These are phyloP conservation scores for Phrixothrix hirtus DNA, from an alignment of 2,888 invertebrate genomes.

Conservation along the genomic window DNA sequence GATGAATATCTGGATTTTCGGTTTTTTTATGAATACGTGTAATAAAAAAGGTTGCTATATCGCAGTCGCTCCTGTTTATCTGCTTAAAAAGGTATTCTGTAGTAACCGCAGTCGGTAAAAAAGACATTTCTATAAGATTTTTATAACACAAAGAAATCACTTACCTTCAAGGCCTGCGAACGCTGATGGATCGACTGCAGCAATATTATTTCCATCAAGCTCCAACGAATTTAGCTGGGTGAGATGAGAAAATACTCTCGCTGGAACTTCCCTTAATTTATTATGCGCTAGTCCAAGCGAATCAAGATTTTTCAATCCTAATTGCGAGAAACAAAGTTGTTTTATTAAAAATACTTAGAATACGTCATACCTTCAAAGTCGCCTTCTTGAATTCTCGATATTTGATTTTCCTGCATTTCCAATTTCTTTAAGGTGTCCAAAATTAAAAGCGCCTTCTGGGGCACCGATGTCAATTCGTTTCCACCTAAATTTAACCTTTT, in stretches of 20 bases:
- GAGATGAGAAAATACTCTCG: conserved; percentile 81
- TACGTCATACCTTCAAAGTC: conserved; percentile 91
- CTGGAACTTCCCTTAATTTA: conserved; percentile 75
- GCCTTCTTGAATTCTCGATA: conserved; percentile 75
- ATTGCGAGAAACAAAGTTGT: conserved; percentile 34
- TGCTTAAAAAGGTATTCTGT: not conserved
- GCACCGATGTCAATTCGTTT: conserved; percentile 76
- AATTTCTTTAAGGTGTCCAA: conserved; percentile 81
- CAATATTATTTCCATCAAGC: conserved; percentile 84
- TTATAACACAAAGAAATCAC: conserved; percentile 22
- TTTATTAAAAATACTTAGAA: conserved; percentile 1
- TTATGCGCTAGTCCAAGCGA: conserved; percentile 86
- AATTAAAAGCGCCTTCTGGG: conserved; percentile 78
- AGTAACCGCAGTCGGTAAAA: not conserved
- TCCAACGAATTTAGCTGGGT: conserved; percentile 83
- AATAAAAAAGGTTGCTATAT: not conserved
- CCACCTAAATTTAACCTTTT: conserved; percentile 85
- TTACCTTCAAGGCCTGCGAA: conserved; percentile 88
- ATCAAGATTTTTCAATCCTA: conserved; percentile 80
- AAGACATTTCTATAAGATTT: not conserved
- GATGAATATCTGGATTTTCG: not conserved
- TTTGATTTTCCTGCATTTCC: conserved; percentile 86
- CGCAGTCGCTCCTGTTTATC: not conserved
- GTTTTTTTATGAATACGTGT: not conserved
- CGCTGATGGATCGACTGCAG: conserved; percentile 79